Base-by-base conservation (phyloP, 35 echinoderm and acorn worm genomes). In the Lytechinus variegatus region DNA sequence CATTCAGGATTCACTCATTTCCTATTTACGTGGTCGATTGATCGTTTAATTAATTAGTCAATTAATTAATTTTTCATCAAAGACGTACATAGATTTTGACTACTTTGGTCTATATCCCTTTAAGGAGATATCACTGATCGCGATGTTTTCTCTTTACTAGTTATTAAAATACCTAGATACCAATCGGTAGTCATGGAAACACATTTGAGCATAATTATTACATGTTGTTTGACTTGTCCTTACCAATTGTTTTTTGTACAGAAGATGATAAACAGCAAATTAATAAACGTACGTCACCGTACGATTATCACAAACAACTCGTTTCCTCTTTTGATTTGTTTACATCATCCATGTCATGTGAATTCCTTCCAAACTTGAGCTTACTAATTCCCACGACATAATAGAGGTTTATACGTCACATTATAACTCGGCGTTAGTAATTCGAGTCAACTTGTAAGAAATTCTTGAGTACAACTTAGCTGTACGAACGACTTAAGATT, bases 181-280 rank as follows among this genome's bases (percentile, higher is more conserved):
- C 57, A 54, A 93, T 93, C 57, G 92, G 55, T 56, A 93, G 52
- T 93, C 54, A 93, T 55, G 88, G 52, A 33, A 88, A 88, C 33
- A 28, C 10, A 28, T 5, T 56, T 93, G 52, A 90, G 33, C 52
- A 28, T 90, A 53, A 57, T 58, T 93, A 93, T 56, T 93, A 53
- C 92, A 93, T 93, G 92, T 93, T 93, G 92, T 93, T 93, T 93
- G 55, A 93, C 92, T 93, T 57, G 92, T 93, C 92, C 92, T 93
- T 54, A 93, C 28, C 55, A 19, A 28, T 93, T 57, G 92, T 93
- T 93, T 44, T 93, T 93, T 93, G 92, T 93, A 93, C 92, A 93
- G 92, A 93, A 93, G 92, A 93, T 93, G 54, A 93, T 57, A 57
- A 93, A 93, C 92, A 56, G 92, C 92, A 93, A 93, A 93, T 27